Evolutionary conservation across 2,113 vertebrate genomes (phyloP), one percentile per base, ranked within the genome.

Genomic region (Mormoops blainvillei): DNA sequence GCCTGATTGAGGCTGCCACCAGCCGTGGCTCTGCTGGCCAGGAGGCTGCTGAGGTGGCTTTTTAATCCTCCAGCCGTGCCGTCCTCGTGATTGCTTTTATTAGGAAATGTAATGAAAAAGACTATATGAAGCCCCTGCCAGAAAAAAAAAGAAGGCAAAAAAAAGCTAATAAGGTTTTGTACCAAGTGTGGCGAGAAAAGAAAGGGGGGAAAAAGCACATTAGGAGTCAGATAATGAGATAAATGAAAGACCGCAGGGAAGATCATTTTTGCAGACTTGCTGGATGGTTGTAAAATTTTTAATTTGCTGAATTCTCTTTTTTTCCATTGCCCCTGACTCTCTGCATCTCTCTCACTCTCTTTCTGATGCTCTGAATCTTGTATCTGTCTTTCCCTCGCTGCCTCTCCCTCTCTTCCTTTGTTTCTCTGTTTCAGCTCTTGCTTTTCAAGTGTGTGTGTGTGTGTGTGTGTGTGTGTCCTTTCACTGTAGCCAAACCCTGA

Each of bases 81-180:
- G 19, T 94, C 93, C 90, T 96, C 41, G 95, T 97, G 98, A 98
- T 97, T 97, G 97, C 97, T 97, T 98, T 98, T 98, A 98, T 98
- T 98, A 98, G 98, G 84, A 97, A 98, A 97, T 96, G 97, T 98
- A 98, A 98, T 98, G 97, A 98, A 98, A 97, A 97, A 97, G 97
- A 97, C 97, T 96, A 87, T 97, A 97, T 96, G 94, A 98, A 97
- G 95, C 97, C 96, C 97, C 83, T 97, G 97, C 97, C 97, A 97
- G 92, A 52, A 50, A 20, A n/a, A 77, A 73, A 78, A 33, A 63
- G 26, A 89, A 54, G n/a, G n/a, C n/a, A 87, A 94, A 95, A 97
- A 96, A 96, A 96, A 97, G 56, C 97, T 97, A 97, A 98, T 98
- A 98, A 98, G 98, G 97, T 98, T 97, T 96, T 94, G 94, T 91